Percentiles rank a stretch among this genome's conserved stretches.
These are phyloP conservation scores for Pseudorhiza aurosa DNA, from an alignment of 30 jellyfish, hydroid and myxozoan genomes.

Conservation along the genomic window DNA sequence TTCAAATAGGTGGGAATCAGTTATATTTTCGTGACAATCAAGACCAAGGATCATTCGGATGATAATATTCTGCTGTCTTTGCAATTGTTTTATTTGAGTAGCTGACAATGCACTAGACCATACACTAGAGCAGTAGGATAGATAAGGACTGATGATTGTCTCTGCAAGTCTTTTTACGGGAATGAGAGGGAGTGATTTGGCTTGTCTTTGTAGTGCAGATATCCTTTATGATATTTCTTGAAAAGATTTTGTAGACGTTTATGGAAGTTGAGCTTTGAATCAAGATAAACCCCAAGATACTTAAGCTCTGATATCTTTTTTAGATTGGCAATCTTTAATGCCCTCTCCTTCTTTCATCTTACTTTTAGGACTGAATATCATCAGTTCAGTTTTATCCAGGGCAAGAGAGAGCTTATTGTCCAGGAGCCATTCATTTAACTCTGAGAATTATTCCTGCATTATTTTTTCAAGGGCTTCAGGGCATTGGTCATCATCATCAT, in stretches of 20 bases:
- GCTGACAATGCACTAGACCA: too few species aligned
- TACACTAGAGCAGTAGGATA: conserved; percentile 59
- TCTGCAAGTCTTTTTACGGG: conserved; percentile 60
- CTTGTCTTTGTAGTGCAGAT: conserved; percentile 58
- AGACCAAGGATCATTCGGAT: conserved; percentile 52
- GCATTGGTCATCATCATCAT: conserved; percentile 41
- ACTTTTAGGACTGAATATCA: conserved; percentile 44
- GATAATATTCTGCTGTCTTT: conserved; percentile 50
- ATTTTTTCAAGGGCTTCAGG: conserved; percentile 55
- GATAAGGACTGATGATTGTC: conserved; percentile 57
- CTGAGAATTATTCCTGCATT: too few species aligned
- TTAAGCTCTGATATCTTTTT: conserved; percentile 48
- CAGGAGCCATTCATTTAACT: conserved; percentile 41
- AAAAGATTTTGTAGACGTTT: conserved; percentile 63
- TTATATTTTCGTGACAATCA: conserved; percentile 44
- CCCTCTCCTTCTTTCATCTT: conserved; percentile 55
- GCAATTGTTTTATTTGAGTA: conserved; percentile 55
- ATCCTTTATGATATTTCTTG: conserved; percentile 39
- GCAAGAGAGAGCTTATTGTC: conserved; percentile 67
- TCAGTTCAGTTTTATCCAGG: conserved; percentile 57
- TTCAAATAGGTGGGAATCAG: conserved; percentile 46
- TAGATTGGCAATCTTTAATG: conserved; percentile 59
- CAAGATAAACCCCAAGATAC: conserved; percentile 41
- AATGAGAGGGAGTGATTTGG: conserved; percentile 62
- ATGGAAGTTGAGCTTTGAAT: conserved; percentile 46